Percentiles rank a stretch among this genome's conserved stretches.
Conservation (phyloP, 2,797 vertebrate genomes). For the Hypotaenidia philippensis region DNA sequence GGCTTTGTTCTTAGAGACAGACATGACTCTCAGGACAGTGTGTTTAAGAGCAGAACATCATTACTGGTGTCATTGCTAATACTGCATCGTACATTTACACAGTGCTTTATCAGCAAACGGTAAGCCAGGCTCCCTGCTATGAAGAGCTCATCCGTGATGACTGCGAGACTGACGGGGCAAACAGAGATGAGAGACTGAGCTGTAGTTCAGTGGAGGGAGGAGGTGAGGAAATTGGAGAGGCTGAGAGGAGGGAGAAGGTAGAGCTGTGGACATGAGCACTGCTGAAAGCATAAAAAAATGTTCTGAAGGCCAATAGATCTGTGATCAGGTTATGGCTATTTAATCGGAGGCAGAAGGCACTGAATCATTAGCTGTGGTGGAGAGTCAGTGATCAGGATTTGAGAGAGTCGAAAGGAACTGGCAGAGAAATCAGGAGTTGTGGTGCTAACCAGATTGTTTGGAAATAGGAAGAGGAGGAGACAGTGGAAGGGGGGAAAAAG, state of each 20-base stretch:
- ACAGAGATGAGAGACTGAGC: not conserved
- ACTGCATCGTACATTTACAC: not conserved
- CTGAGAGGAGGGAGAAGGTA: not conserved
- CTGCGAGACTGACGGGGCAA: not conserved
- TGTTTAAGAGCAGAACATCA: constrained; percentile 9
- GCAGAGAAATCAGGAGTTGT: not conserved
- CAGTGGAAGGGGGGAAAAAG: not conserved
- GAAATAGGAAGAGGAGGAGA: not conserved
- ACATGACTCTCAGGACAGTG: not conserved
- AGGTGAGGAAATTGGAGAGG: not conserved
- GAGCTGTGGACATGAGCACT: not conserved
- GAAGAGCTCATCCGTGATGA: not conserved
- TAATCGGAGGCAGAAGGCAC: not conserved
- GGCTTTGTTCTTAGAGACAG: constrained; percentile 45
- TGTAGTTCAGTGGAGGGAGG: not conserved
- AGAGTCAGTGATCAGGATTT: not conserved
- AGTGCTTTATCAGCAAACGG: not conserved
- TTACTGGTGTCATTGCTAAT: constrained; percentile 29
- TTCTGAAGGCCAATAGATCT: not conserved
- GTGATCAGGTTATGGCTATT: not conserved
- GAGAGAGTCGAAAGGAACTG: not conserved
- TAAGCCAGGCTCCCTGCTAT: not conserved
- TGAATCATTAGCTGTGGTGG: not conserved
- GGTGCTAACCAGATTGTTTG: not conserved
- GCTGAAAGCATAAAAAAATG: not conserved